These are phyloP conservation scores for Montipora capitata DNA, from an alignment of 92 coral and sea anemone species.

Conservation along the genomic window DNA sequence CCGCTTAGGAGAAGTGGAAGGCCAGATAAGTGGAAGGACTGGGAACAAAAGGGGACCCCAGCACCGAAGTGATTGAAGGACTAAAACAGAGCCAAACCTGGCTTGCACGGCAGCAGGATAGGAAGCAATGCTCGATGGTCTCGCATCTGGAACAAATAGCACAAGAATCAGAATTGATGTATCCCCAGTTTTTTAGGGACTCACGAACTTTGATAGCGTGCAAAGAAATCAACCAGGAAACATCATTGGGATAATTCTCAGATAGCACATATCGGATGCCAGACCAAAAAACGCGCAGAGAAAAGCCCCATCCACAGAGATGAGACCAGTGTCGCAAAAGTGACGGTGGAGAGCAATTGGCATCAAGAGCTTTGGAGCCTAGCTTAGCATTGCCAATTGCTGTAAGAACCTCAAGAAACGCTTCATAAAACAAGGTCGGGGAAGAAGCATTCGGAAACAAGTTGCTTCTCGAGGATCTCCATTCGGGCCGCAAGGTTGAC, in stretches of 20 bases:
- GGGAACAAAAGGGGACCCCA: too few species aligned
- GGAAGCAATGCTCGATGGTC: conserved; percentile 10
- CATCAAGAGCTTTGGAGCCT: not conserved
- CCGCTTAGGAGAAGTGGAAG: too few species aligned
- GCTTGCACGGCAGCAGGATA: not conserved
- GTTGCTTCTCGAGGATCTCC: not conserved
- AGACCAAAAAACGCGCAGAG: not conserved
- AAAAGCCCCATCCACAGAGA: not conserved
- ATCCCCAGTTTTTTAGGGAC: not conserved
- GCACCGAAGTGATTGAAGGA: too few species aligned
- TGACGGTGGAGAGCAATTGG: not conserved
- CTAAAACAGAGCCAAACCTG: not conserved
- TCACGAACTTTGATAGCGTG: not conserved
- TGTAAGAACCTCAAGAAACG: not conserved
- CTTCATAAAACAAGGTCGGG: not conserved
- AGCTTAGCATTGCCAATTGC: not conserved
- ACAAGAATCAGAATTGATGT: not conserved
- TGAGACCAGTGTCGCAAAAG: not conserved
- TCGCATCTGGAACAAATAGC: conserved; percentile 42
- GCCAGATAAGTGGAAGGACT: too few species aligned
- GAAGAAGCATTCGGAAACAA: not conserved
- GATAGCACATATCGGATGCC: not conserved
- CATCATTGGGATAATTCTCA: not conserved
- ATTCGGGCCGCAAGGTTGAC: not conserved
- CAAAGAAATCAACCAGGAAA: too few species aligned